These are phyloP conservation scores for Pandemis cinnamomeana DNA, from an alignment of 2,888 invertebrate species.

Conservation along the genomic window DNA sequence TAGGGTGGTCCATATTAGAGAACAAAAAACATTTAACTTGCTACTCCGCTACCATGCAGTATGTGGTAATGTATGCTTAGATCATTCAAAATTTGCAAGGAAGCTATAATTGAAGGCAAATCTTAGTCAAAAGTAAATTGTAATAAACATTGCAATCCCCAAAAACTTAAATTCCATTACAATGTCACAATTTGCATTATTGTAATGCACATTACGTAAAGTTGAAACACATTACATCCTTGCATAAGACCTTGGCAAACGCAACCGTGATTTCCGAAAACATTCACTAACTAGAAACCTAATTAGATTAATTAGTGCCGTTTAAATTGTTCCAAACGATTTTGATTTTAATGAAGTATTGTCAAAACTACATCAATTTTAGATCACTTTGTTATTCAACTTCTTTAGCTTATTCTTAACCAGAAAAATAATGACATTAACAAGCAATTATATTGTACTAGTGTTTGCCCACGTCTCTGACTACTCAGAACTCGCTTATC, in stretches of 20 bases:
- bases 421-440: background rate
- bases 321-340: constrained; percentile 5
- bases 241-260: constrained; percentile 36
- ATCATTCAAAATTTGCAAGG: no score
- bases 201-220: constrained; percentile 10
- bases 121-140: background rate
- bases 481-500: no score
- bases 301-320: constrained; percentile 25
- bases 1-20: no score
- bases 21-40: no score
- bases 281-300: constrained; percentile 21
- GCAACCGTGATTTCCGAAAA: constrained; percentile 13
- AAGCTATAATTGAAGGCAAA: background rate
- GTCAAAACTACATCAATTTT: background rate
- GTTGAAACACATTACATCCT: constrained; percentile 10
- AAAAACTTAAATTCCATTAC: background rate
- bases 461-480: no score
- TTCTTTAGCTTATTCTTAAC: background rate
- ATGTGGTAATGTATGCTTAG: no score
- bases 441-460: background rate
- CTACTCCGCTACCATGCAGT: no score
- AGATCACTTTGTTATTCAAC: background rate
- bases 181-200: background rate
- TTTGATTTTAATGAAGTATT: background rate
- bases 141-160: background rate